A percentile compares a stretch with the other conserved stretches of the same genome.
phyloP scores from a whole-genome alignment of 2,797 vertebrate genomes.

The Pseudopleuronectes americanus region DNA sequence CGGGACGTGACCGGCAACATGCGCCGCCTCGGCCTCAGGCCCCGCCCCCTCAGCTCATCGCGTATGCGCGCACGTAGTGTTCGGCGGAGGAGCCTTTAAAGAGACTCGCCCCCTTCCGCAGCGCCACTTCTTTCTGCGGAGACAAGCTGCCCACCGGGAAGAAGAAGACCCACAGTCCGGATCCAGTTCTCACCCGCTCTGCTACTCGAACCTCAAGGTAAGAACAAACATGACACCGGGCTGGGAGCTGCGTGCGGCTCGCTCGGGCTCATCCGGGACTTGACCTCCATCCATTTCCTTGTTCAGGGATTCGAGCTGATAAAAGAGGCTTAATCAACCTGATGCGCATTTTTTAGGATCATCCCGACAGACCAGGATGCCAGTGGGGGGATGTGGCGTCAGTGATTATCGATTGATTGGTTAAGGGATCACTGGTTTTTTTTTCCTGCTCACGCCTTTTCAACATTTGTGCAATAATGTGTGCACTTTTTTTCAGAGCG shows the following conservation, averaged over 20 bases:
- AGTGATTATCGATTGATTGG: neutral
- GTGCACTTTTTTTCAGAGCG: neutral
- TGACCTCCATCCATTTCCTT: accelerated
- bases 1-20: slow-evolving; percentile 78
- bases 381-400: too few species aligned
- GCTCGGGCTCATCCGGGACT: neutral
- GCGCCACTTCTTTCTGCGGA: slow-evolving; percentile 60
- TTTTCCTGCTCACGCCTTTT: neutral
- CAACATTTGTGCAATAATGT: slow-evolving; percentile 1
- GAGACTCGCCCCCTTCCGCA: slow-evolving; percentile 6
- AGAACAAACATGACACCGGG: neutral
- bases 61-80: neutral
- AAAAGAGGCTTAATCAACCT: neutral
- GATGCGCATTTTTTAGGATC: slow-evolving; percentile 7
- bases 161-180: slow-evolving; percentile 52
- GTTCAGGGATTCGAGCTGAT: too few species aligned
- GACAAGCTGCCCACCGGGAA: slow-evolving; percentile 32
- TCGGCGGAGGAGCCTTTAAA: slow-evolving; percentile 66
- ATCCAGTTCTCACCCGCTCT: neutral
- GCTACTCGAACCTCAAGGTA: slow-evolving; percentile 57
- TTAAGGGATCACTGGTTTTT: too few species aligned
- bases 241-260: too few species aligned
- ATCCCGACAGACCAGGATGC: neutral
- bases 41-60: slow-evolving; percentile 27
- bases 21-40: neutral